These are phyloP conservation scores for Aphidoletes aphidimyza DNA, from an alignment of 2,888 invertebrate species.

Conservation along the genomic window DNA sequence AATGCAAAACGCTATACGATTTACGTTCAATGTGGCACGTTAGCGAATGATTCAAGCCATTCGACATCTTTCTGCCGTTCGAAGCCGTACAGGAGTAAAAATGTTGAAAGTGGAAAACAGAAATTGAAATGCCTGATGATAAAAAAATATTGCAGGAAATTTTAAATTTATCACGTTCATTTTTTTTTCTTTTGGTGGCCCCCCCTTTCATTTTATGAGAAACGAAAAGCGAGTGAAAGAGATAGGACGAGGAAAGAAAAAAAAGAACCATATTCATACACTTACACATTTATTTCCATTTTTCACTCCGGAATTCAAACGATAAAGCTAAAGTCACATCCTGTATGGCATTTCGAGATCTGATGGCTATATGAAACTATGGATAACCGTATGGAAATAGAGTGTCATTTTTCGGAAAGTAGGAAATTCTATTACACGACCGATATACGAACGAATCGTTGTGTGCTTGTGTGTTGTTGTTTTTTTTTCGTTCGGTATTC, in stretches of 20 bases:
- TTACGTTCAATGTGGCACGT: neutral
- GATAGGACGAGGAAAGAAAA: neutral
- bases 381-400: conserved; percentile 42
- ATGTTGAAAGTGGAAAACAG: neutral
- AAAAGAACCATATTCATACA: neutral
- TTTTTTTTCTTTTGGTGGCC: neutral
- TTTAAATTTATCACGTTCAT: conserved; percentile 40
- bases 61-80: neutral
- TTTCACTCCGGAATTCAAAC: conserved; percentile 42
- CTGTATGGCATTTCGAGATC: conserved; percentile 46
- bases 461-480: neutral
- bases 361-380: conserved; percentile 40
- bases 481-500: neutral
- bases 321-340: conserved; percentile 48
- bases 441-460: neutral
- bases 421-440: conserved; percentile 43
- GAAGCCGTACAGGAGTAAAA: neutral
- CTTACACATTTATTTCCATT: conserved; percentile 41
- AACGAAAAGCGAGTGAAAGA: neutral
- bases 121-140: conserved; percentile 47
- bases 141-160: conserved; percentile 53
- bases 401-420: conserved; percentile 46
- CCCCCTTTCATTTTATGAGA: neutral
- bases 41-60: conserved; percentile 2
- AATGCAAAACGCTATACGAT: neutral